Percentiles rank a stretch among this genome's conserved stretches.
phyloP scores from a whole-genome alignment of 2,888 invertebrate species.

The Zaprionus bogoriensis region DNA sequence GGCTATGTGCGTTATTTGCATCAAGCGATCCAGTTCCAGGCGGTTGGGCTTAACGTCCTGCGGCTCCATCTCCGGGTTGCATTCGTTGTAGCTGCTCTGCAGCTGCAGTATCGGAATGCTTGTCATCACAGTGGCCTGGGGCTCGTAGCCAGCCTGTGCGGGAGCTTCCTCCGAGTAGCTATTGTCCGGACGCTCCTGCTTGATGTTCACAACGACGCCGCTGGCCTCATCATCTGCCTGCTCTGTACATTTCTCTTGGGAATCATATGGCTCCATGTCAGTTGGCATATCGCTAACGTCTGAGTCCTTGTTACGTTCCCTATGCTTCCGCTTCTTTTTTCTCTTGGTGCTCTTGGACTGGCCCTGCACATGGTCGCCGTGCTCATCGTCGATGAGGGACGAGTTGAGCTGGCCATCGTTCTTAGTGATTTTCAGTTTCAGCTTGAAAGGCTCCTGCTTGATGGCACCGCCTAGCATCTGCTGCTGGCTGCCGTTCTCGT shows the following conservation, averaged over 20 bases:
- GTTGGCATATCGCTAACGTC: constrained; percentile 1
- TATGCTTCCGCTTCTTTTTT: constrained; percentile 80
- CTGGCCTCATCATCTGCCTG: constrained; percentile 6
- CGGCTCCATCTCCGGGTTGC: constrained; percentile 2
- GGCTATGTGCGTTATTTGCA: constrained; percentile 76
- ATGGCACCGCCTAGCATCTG: constrained; percentile 12
- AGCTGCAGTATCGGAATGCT: constrained; percentile 75
- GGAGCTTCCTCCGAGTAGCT: constrained; percentile 23
- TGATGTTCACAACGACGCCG: constrained; percentile 57
- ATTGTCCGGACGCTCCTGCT: constrained; percentile 68
- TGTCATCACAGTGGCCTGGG: constrained; percentile 71
- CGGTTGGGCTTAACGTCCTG: constrained; percentile 80
- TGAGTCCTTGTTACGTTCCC: constrained; percentile 49
- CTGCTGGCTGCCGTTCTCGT: constrained; percentile 14
- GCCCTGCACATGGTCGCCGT: constrained; percentile 31
- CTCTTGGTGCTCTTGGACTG: constrained; percentile 68
- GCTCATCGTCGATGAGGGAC: constrained; percentile 77
- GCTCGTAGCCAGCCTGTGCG: constrained; percentile 11
- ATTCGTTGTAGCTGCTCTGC: constrained; percentile 59
- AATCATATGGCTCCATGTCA: neutral
- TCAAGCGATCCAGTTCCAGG: constrained; percentile 74
- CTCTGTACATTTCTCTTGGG: neutral
- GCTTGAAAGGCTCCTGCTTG: constrained; percentile 62
- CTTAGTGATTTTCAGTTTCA: constrained; percentile 82
- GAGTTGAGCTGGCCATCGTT: constrained; percentile 82